Base-by-base conservation (phyloP, 2,888 invertebrate genomes). In the Thymelicus lineola region DNA sequence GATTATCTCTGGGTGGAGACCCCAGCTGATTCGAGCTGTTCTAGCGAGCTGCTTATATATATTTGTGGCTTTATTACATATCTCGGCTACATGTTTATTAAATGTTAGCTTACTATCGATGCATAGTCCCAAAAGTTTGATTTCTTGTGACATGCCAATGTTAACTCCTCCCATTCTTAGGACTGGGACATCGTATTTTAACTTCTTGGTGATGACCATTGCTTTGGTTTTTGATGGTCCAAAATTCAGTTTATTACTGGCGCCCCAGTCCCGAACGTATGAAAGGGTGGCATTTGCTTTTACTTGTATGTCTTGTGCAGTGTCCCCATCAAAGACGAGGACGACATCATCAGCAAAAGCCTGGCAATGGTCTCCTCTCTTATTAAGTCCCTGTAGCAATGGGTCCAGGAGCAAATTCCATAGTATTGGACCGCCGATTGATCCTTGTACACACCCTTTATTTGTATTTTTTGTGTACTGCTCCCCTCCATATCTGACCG, bases 391-490 rank as follows among this genome's bases (percentile, higher is more conserved):
- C 2, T 42, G n/a, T 5, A 64, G 15, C 9, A 64, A 10, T 5
- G 64, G 55, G 36, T 64, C 55, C 17, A 64, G 38, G 0, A 64
- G 1, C 17, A 64, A 14, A 28, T 64, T 64, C 64, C 64, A 64
- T 4, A 63, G 38, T 0, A 17, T 42, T 0, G 64, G 55, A 9
- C 64, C 64, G 0, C 64, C 28, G n/a, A 65, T 38, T 1, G 64
- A 65, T 0, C 64, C 64, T 42, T 65, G 64, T n/a, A 65, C 15
- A 5, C 64, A 65, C 0, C 42, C 55, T 9, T 38, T 38, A 7
- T 7, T 6, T 7, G 38, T 38, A 1, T 1, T 7, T 4, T 45
- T 65, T 0, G 55, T 65, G 1, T 0, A 65, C 28, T 0, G 0
- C 0, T 6, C 28, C 28, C 6, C 28, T 20, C 6, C 64, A 7